Evolutionary conservation across 53 echinoderm and acorn worm species (phyloP).

Genomic region (Antedon mediterranea): DNA sequence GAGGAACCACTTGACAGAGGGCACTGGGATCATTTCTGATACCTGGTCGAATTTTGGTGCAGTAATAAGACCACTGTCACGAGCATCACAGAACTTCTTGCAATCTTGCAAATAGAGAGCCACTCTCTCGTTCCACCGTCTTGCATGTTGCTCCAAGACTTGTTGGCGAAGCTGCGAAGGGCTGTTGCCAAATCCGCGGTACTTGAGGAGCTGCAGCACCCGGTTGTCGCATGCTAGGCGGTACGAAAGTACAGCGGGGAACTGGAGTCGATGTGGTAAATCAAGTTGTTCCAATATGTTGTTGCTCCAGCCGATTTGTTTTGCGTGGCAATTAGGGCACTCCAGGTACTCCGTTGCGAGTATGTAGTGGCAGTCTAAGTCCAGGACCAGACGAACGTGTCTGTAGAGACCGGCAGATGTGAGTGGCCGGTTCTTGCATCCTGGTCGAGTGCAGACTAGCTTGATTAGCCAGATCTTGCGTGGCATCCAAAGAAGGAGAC

Average conservation of each 20-base stretch:
- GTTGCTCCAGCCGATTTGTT: slow-evolving; percentile 47
- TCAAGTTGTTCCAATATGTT: slow-evolving; percentile 44
- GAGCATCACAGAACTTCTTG: slow-evolving; percentile 17
- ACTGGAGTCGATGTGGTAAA: slow-evolving; percentile 25
- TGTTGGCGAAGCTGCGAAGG: slow-evolving; percentile 24
- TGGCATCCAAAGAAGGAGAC: slow-evolving; percentile 39
- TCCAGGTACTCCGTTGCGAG: slow-evolving; percentile 44
- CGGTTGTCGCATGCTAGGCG: slow-evolving; percentile 29
- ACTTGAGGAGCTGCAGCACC: slow-evolving; percentile 17
- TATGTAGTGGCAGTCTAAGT: slow-evolving; percentile 39
- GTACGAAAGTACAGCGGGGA: slow-evolving; percentile 44
- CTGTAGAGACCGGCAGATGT: slow-evolving; percentile 36
- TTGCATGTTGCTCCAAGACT: slow-evolving; percentile 36
- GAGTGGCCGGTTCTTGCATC: slow-evolving; percentile 3
- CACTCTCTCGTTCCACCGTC: slow-evolving; percentile 25
- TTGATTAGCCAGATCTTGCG: slow-evolving; percentile 18
- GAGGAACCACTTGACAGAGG: slow-evolving; percentile 38
- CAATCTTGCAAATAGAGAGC: slow-evolving; percentile 20
- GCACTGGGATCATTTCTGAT: slow-evolving; percentile 26
- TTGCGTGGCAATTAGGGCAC: slow-evolving; percentile 18
- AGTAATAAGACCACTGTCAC: slow-evolving; percentile 7
- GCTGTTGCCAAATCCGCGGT: slow-evolving; percentile 30
- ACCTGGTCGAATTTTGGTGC: slow-evolving; percentile 1
- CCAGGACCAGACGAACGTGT: slow-evolving; percentile 39
- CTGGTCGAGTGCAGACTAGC: slow-evolving; percentile 8